phyloP scores from a whole-genome alignment of 2,797 vertebrate genomes.

The Malacoctenus gilli region DNA sequence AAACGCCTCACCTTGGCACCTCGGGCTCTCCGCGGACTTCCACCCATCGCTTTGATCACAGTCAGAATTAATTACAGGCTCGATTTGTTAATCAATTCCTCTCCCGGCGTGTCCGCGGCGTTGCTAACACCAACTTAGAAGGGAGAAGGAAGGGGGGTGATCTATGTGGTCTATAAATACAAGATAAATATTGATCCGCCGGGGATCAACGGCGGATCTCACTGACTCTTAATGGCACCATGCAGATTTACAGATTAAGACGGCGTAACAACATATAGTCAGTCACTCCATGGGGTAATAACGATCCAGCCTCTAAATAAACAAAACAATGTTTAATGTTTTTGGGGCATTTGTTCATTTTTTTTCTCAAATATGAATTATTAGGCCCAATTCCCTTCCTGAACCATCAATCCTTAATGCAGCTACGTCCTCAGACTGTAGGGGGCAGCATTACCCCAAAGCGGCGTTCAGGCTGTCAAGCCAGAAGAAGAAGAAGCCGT shows the following conservation, averaged over 20 bases:
- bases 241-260: slow-evolving; percentile 27
- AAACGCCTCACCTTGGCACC: slow-evolving; percentile 29
- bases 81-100: slow-evolving; percentile 72
- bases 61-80: slow-evolving; percentile 67
- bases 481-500: too few relatives aligned
- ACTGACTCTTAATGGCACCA: slow-evolving; percentile 20
- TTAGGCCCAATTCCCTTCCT: too few relatives aligned
- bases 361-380: too few relatives aligned
- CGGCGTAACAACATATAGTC: background rate
- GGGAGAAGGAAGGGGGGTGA: slow-evolving; percentile 5
- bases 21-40: slow-evolving; percentile 35
- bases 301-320: too few relatives aligned
- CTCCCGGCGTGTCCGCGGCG: slow-evolving; percentile 44
- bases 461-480: too few relatives aligned
- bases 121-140: slow-evolving; percentile 35
- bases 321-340: too few relatives aligned
- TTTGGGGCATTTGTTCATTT: too few relatives aligned
- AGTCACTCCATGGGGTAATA: background rate
- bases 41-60: slow-evolving; percentile 57
- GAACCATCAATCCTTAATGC: too few relatives aligned
- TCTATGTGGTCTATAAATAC: slow-evolving; percentile 54
- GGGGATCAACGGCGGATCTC: slow-evolving; percentile 49
- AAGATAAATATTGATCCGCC: slow-evolving; percentile 58
- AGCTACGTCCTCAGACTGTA: too few relatives aligned
- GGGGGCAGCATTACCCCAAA: too few relatives aligned